Percentiles rank a stretch among this genome's conserved stretches.
Conservation (phyloP, 2,113 vertebrate species). For the Gopherus evgoodei region DNA sequence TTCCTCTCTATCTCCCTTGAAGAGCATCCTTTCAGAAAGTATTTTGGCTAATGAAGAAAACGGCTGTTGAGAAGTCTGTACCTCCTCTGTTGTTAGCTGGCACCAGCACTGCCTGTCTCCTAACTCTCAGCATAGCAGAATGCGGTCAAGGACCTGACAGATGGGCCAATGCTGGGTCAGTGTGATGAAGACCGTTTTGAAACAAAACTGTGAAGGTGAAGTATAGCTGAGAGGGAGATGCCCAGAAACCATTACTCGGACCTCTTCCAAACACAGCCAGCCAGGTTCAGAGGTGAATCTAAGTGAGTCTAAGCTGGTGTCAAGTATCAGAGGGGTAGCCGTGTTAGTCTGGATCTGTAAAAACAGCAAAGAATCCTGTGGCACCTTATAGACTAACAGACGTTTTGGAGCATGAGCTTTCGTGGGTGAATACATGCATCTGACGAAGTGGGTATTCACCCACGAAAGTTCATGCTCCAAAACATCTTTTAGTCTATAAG, state of each 20-base stretch:
- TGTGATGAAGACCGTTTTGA: conserved; percentile 30
- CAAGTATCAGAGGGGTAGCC: too few relatives aligned
- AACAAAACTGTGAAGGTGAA: conserved; percentile 26
- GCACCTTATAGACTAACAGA: too few relatives aligned
- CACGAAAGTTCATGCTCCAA: too few relatives aligned
- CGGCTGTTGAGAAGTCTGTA: conserved; percentile 50
- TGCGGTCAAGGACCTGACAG: conserved; percentile 22
- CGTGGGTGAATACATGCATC: too few relatives aligned
- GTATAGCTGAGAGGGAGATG: conserved; percentile 1
- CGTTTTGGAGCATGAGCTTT: too few relatives aligned
- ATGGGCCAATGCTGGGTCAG: neutral
- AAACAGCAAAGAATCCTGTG: too few relatives aligned
- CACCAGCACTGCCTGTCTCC: conserved; percentile 2
- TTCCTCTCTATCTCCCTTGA: neutral
- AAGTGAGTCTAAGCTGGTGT: neutral
- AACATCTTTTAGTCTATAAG: too few relatives aligned
- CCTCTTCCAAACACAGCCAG: neutral
- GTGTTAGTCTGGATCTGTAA: too few relatives aligned
- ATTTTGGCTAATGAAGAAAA: conserved; percentile 4
- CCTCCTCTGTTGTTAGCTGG: conserved; percentile 61
- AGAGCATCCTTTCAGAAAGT: conserved; percentile 48
- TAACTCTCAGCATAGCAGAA: neutral
- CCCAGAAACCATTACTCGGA: conserved; percentile 20
- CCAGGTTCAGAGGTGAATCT: neutral
- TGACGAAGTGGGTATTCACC: too few relatives aligned